Evolutionary conservation across 2,888 invertebrate species (phyloP).

Genomic region (Tetropium fuscum): DNA sequence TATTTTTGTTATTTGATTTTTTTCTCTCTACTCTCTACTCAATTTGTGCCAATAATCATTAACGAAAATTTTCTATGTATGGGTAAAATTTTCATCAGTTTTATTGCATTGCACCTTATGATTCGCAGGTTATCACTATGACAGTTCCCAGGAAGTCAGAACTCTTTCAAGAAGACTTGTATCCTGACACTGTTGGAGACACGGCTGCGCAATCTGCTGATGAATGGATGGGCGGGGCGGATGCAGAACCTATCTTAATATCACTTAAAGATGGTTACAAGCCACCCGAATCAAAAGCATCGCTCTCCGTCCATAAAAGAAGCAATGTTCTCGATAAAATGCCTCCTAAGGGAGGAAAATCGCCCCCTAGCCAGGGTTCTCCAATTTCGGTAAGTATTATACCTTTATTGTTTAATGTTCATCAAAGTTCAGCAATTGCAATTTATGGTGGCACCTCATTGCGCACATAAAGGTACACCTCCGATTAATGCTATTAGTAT

Average conservation of each 20-base stretch:
- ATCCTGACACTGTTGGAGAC: slow-evolving; percentile 94
- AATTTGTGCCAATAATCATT: too few relatives aligned
- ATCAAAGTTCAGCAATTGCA: neutral
- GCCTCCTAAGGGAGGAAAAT: slow-evolving; percentile 65
- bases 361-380: slow-evolving; percentile 38
- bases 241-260: slow-evolving; percentile 91
- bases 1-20: too few relatives aligned
- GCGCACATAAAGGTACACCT: too few relatives aligned
- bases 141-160: slow-evolving; percentile 98
- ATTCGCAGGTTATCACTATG: slow-evolving; percentile 86
- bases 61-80: too few relatives aligned
- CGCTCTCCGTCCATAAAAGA: slow-evolving; percentile 78
- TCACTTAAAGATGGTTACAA: slow-evolving; percentile 86
- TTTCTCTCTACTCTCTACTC: too few relatives aligned
- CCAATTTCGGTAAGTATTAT: slow-evolving; percentile 62
- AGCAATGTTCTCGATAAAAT: slow-evolving; percentile 86
- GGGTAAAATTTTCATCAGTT: too few relatives aligned
- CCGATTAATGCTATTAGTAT: too few relatives aligned
- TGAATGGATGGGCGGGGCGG: slow-evolving; percentile 91
- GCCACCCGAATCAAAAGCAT: slow-evolving; percentile 76
- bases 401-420: too few relatives aligned
- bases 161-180: slow-evolving; percentile 96
- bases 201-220: slow-evolving; percentile 90
- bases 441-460: too few relatives aligned
- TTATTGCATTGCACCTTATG: too few relatives aligned